These are phyloP conservation scores for Drepana falcataria DNA, from an alignment of 2,888 invertebrate genomes.

Conservation along the genomic window DNA sequence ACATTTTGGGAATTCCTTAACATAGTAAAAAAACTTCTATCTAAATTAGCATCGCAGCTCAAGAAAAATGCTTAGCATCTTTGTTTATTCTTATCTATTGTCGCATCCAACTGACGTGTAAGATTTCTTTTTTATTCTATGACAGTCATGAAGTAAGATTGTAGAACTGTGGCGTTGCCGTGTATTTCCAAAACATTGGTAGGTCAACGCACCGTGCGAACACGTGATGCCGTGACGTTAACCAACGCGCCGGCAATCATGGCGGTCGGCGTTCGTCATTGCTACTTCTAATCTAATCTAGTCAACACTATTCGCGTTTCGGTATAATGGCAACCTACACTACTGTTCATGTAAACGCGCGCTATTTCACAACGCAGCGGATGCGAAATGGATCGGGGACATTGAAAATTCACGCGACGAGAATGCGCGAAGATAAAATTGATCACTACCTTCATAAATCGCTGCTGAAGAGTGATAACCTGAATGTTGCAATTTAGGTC, in stretches of 20 bases:
- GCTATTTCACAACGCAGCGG: slow-evolving; percentile 2
- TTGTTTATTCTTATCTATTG: too few relatives aligned
- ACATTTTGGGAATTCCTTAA: too few relatives aligned
- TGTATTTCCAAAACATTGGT: slow-evolving; percentile 68
- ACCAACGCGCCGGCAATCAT: slow-evolving; percentile 37
- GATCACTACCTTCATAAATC: slow-evolving; percentile 34
- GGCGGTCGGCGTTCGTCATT: slow-evolving; percentile 45
- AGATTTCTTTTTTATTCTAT: slow-evolving; percentile 43
- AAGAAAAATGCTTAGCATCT: too few relatives aligned
- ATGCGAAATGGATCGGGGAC: slow-evolving; percentile 23
- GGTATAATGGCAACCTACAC: slow-evolving; percentile 20
- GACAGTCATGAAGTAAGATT: slow-evolving; percentile 30
- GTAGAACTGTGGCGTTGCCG: slow-evolving; percentile 29
- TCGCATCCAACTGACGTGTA: slow-evolving; percentile 12
- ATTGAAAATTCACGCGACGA: slow-evolving; percentile 6
- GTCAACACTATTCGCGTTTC: slow-evolving; percentile 27
- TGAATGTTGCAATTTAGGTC: slow-evolving; percentile 56
- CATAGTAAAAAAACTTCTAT: too few relatives aligned
- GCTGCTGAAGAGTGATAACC: slow-evolving; percentile 50
- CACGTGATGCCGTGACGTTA: slow-evolving; percentile 68
- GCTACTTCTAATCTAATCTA: slow-evolving; percentile 47
- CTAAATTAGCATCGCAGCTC: too few relatives aligned
- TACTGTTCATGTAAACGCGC: slow-evolving; percentile 4
- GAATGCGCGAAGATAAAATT: slow-evolving; percentile 17
- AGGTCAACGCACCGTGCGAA: slow-evolving; percentile 62